Evolutionary conservation across 53 echinoderm and acorn worm species (phyloP).

Genomic region (Patiria pectinifera): DNA sequence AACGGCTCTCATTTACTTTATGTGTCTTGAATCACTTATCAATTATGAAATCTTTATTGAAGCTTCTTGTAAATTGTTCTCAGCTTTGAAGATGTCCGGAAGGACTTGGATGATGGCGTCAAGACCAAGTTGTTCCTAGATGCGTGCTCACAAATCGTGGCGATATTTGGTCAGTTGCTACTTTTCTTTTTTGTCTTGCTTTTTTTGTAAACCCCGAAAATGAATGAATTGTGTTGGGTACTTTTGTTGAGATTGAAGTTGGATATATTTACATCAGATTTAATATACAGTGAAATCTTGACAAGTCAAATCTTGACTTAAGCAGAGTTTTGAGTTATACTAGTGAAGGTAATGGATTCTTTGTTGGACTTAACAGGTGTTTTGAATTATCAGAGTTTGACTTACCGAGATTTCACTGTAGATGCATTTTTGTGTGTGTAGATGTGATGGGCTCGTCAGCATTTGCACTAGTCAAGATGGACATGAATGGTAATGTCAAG

Average conservation of each 20-base stretch:
- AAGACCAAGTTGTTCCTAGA: conserved; percentile 89
- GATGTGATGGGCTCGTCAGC: conserved; percentile 72
- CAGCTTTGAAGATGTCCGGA: conserved; percentile 82
- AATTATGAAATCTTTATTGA: background rate
- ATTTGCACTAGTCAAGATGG: conserved; percentile 97
- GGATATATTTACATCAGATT: background rate
- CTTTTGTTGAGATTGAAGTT: background rate
- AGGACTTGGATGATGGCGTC: conserved; percentile 64
- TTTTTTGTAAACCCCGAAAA: background rate
- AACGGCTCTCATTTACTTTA: too few relatives aligned
- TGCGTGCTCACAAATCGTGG: conserved; percentile 84
- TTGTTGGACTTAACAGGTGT: too few relatives aligned
- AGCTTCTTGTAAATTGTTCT: background rate
- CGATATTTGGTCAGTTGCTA: conserved; percentile 85
- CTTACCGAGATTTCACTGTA: too few relatives aligned
- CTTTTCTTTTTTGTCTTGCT: background rate
- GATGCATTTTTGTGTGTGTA: background rate
- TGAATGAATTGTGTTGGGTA: too few relatives aligned
- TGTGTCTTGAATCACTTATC: background rate
- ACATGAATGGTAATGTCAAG: conserved; percentile 95
- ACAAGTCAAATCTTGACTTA: too few relatives aligned
- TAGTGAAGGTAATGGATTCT: too few relatives aligned
- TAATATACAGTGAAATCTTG: background rate
- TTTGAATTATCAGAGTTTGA: too few relatives aligned
- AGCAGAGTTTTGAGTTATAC: too few relatives aligned